A percentile compares a stretch with the other conserved stretches of the same genome.
These are phyloP conservation scores for Carapus acus DNA, from an alignment of 2,797 vertebrate genomes.

Conservation along the genomic window DNA sequence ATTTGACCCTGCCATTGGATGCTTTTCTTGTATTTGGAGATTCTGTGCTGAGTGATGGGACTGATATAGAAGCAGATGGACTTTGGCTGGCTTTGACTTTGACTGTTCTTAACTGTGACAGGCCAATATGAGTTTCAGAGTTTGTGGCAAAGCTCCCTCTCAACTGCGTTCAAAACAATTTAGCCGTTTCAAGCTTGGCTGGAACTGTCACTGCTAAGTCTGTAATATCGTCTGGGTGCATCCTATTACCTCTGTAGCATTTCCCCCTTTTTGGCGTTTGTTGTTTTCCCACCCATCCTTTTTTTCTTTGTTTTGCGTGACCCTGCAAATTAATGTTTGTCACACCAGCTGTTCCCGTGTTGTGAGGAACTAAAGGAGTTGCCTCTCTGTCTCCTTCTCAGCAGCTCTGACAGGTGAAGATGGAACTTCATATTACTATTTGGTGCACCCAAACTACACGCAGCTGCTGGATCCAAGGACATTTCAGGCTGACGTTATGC, in stretches of 20 bases:
- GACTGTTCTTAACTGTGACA: constrained; percentile 29
- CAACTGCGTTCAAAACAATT: constrained; percentile 30
- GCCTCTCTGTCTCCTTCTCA: constrained; percentile 15
- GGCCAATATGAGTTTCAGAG: constrained; percentile 26
- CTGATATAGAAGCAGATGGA: constrained; percentile 13
- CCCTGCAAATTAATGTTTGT: constrained; percentile 27
- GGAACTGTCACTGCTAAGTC: constrained; percentile 31
- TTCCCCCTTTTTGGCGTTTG: constrained; percentile 20
- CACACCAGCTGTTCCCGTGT: constrained; percentile 23
- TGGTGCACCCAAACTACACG: constrained; percentile 7
- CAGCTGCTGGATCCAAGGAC: constrained; percentile 12
- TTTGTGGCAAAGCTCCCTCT: constrained; percentile 11
- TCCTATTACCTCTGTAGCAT: constrained; percentile 16
- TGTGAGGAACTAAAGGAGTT: constrained; percentile 9
- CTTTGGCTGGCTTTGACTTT: constrained; percentile 28
- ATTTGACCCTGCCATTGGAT: constrained; percentile 1
- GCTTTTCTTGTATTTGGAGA: constrained; percentile 12
- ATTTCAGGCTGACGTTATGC: constrained; percentile 18
- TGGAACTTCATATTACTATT: constrained; percentile 15
- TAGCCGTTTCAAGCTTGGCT: constrained; percentile 24
- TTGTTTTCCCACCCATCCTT: constrained; percentile 14
- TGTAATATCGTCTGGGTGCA: constrained; percentile 28
- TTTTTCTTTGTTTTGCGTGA: constrained; percentile 21
- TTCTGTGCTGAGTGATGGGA: constrained; percentile 11
- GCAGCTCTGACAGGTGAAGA: constrained; percentile 10